phyloP scores from a whole-genome alignment of 2,113 vertebrate species.

The Loxodonta africana region DNA sequence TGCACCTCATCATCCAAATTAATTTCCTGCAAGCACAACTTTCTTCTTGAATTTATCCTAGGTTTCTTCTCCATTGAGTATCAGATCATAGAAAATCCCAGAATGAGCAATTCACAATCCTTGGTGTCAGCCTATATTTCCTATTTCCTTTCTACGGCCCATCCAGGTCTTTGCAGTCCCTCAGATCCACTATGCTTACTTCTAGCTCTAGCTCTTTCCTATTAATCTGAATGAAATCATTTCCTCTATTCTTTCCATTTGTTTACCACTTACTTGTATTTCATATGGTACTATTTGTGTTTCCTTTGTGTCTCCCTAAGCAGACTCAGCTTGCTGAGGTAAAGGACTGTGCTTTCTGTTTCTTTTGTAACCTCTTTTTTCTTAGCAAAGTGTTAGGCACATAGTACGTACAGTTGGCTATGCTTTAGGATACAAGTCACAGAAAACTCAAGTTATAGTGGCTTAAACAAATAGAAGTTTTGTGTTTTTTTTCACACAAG shows the following conservation, averaged over 20 bases:
- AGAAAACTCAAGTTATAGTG: background rate
- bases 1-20: background rate
- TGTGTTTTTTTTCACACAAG: background rate
- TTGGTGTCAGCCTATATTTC: background rate
- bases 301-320: slow-evolving; percentile 19
- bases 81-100: background rate
- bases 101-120: background rate
- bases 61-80: slow-evolving; percentile 37
- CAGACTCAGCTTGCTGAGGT: slow-evolving; percentile 22
- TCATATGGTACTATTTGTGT: slow-evolving; percentile 16
- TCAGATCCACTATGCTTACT: background rate
- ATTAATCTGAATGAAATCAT: background rate
- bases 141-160: slow-evolving; percentile 16
- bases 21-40: slow-evolving; percentile 32
- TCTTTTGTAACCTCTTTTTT: slow-evolving; percentile 39
- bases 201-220: slow-evolving; percentile 10
- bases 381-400: background rate
- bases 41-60: background rate
- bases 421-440: background rate
- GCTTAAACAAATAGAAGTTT: slow-evolving; percentile 15
- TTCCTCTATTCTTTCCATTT: slow-evolving; percentile 37
- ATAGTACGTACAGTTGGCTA: background rate
- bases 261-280: slow-evolving; percentile 21
- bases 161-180: background rate
- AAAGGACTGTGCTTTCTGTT: background rate